Conservation (phyloP, 35 echinoderm and acorn worm genomes). For the Ptychodera flava region DNA sequence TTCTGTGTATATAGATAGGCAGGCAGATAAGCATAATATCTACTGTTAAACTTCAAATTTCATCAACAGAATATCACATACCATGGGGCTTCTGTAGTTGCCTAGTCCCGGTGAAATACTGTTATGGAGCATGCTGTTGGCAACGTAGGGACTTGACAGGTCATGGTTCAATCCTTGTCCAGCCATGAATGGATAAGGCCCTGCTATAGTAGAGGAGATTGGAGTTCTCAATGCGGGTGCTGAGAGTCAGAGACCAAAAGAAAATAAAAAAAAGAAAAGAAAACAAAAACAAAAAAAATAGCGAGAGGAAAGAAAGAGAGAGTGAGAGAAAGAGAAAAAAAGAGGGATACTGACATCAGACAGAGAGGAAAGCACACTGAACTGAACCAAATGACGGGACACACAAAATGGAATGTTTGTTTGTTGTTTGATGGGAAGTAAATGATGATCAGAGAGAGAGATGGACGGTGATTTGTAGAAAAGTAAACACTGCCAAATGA, state of each 20-base stretch:
- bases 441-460: too few species aligned
- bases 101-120: slow-evolving; percentile 87
- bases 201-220: slow-evolving; percentile 18
- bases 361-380: neutral
- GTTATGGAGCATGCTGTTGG: slow-evolving; percentile 58
- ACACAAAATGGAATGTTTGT: too few species aligned
- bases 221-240: slow-evolving; percentile 11
- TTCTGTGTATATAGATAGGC: too few species aligned
- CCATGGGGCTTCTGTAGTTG: slow-evolving; percentile 84
- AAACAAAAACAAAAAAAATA: slow-evolving; percentile 17
- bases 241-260: too few species aligned
- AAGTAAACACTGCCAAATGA: too few species aligned
- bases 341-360: neutral
- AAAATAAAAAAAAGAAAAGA: neutral
- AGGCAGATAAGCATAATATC: too few species aligned
- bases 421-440: too few species aligned
- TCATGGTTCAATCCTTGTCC: slow-evolving; percentile 75
- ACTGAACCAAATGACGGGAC: neutral
- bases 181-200: slow-evolving; percentile 80
- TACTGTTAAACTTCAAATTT: too few species aligned
- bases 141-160: slow-evolving; percentile 58
- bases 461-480: too few species aligned
- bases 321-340: neutral
- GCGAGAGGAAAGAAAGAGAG: slow-evolving; percentile 5
- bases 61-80: too few species aligned